A percentile compares a stretch with the other conserved stretches of the same genome.
Conservation (phyloP, 2,797 vertebrate genomes). For the Mallotus villosus region DNA sequence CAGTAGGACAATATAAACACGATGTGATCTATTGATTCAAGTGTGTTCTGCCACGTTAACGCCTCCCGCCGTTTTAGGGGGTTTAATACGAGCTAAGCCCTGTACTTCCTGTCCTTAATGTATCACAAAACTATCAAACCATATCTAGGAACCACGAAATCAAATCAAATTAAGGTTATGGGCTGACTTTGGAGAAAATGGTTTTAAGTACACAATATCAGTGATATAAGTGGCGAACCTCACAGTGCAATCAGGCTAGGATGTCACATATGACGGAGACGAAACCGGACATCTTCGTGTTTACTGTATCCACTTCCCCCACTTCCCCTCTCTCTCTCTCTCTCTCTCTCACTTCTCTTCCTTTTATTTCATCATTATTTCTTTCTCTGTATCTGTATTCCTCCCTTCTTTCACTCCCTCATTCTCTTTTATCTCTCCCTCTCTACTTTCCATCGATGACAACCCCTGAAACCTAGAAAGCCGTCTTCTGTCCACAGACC, state of each 20-base stretch:
- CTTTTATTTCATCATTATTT: background rate
- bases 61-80: too few species aligned
- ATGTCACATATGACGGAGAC: constrained; percentile 35
- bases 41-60: too few species aligned
- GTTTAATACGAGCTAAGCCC: too few species aligned
- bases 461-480: background rate
- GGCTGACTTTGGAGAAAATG: constrained; percentile 29
- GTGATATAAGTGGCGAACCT: constrained; percentile 16
- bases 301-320: constrained; percentile 40
- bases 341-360: constrained; percentile 26
- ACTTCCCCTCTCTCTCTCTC: constrained; percentile 35
- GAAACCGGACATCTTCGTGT: constrained; percentile 45
- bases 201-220: constrained; percentile 49
- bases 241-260: background rate
- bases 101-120: background rate
- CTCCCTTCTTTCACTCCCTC: background rate
- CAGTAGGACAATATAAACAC: too few species aligned
- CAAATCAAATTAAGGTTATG: constrained; percentile 28
- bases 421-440: background rate
- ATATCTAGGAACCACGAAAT: constrained; percentile 37
- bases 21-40: too few species aligned
- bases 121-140: constrained; percentile 13
- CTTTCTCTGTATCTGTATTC: background rate
- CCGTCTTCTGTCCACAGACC: background rate
- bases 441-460: background rate